Percentiles rank a stretch among this genome's conserved stretches.
Conservation (phyloP, 37 sponge, comb jelly and placozoan species). For the Haliclona indistincta region DNA sequence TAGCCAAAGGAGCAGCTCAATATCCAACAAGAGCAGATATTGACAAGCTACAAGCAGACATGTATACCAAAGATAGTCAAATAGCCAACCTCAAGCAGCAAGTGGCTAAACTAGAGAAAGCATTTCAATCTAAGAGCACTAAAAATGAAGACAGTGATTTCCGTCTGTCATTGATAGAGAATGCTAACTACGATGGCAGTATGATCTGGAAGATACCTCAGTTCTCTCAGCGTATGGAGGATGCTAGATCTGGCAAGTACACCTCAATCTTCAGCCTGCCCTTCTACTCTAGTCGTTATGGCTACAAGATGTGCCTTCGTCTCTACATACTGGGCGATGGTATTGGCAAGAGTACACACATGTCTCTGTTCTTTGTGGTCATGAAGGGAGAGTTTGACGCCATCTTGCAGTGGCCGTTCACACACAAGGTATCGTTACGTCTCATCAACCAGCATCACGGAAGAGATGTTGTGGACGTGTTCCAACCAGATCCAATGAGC, state of each 20-base stretch:
- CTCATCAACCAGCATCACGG: constrained; percentile 68
- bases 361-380: constrained; percentile 79
- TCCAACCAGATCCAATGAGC: constrained; percentile 83
- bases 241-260: constrained; percentile 66
- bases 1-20: too few relatives aligned
- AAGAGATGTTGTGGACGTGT: constrained; percentile 65
- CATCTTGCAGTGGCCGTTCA: constrained; percentile 81
- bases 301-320: constrained; percentile 85
- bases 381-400: constrained; percentile 87
- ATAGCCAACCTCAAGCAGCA: constrained; percentile 10
- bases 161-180: constrained; percentile 67
- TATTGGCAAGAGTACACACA: constrained; percentile 65
- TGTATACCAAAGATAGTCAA: constrained; percentile 16
- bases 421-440: constrained; percentile 68
- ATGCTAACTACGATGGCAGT: constrained; percentile 58
- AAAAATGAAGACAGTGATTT: constrained; percentile 75
- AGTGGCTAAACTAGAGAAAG: constrained; percentile 45
- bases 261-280: constrained; percentile 77
- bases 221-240: constrained; percentile 63
- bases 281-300: constrained; percentile 75
- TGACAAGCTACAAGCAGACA: neutral
- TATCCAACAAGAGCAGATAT: neutral
- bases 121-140: constrained; percentile 22
- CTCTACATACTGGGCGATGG: constrained; percentile 85
- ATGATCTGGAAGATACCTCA: constrained; percentile 82